Evolutionary conservation across 2,113 vertebrate species (phyloP).

Genomic region (Dasyurus viverrinus): DNA sequence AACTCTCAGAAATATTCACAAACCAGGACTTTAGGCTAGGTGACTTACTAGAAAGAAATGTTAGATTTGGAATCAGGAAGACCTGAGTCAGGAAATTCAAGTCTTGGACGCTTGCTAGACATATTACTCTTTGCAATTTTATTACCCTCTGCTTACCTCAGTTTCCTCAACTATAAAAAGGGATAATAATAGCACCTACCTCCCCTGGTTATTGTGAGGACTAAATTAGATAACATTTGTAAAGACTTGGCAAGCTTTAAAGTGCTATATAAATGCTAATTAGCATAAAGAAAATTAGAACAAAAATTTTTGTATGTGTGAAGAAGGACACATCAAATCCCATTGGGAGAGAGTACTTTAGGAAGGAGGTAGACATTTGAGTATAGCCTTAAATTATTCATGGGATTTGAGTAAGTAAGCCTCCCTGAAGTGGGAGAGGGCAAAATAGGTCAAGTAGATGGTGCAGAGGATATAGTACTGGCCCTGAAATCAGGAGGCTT

Average conservation of each 20-base stretch:
- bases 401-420: too few species aligned
- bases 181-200: neutral
- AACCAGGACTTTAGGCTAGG: neutral
- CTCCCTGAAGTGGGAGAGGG: neutral
- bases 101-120: neutral
- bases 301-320: neutral
- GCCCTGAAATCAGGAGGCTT: too few species aligned
- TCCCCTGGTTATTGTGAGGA: neutral
- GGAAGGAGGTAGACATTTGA: neutral
- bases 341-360: neutral
- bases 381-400: neutral
- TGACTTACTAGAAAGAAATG: neutral
- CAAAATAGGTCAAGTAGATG: too few species aligned
- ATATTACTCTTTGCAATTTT: neutral
- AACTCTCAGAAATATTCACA: neutral
- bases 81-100: neutral
- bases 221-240: neutral
- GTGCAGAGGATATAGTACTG: too few species aligned
- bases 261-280: neutral
- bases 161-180: neutral
- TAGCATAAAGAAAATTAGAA: neutral
- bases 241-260: neutral
- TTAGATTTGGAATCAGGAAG: neutral
- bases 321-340: neutral
- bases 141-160: neutral